Evolutionary conservation across 2,113 vertebrate genomes (phyloP).

Genomic region (Oreochromis spilurus): DNA sequence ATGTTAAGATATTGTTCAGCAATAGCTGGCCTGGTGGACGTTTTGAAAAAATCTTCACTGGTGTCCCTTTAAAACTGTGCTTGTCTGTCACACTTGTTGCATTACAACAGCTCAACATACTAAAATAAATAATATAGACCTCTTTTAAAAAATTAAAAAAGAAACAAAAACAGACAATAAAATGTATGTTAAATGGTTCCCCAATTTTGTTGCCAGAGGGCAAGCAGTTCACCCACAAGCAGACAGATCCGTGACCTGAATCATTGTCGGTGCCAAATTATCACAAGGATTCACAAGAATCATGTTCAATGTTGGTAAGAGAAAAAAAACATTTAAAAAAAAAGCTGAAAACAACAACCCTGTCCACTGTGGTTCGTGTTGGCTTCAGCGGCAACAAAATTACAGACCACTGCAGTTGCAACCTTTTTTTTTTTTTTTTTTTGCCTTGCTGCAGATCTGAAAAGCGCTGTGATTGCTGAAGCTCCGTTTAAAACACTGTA

Average conservation of each 20-base stretch:
- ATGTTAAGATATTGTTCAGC: constrained; percentile 54
- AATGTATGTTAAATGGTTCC: constrained; percentile 8
- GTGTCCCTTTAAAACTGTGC: constrained; percentile 58
- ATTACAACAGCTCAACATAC: constrained; percentile 14
- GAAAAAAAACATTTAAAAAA: neutral
- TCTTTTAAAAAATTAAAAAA: neutral
- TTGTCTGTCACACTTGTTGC: constrained; percentile 27
- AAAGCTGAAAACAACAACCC: neutral
- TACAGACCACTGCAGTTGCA: neutral
- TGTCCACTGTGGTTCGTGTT: neutral
- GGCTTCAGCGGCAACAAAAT: neutral
- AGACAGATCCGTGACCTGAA: constrained; percentile 36
- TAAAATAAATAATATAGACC: constrained; percentile 63
- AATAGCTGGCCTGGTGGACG: constrained; percentile 47
- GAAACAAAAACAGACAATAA: neutral
- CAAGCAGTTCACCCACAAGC: constrained; percentile 2
- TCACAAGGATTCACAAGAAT: neutral
- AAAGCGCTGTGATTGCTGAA: neutral
- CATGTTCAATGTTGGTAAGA: neutral
- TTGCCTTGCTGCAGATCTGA: neutral
- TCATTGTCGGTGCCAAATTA: constrained; percentile 8
- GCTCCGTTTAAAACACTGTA: constrained; percentile 26
- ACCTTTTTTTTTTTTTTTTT: neutral
- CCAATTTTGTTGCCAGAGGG: neutral
- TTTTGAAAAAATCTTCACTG: constrained; percentile 49